Evolutionary conservation across 2,888 invertebrate genomes (phyloP), one percentile per base, ranked within the genome.

Genomic region (Neria commutata): DNA sequence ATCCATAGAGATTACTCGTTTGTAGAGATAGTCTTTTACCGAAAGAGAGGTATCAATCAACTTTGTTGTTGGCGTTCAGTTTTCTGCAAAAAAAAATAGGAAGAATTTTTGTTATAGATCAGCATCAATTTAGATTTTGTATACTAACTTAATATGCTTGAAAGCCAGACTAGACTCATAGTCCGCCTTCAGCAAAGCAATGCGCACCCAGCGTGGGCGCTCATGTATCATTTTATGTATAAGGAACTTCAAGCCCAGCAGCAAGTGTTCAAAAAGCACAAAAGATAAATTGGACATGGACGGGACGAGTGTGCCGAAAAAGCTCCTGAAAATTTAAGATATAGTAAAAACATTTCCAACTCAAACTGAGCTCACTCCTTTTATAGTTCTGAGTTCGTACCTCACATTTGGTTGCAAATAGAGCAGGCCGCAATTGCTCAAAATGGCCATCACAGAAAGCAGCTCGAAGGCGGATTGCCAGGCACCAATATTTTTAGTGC

Each of bases 341-440:
- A 50, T n/a, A 33, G 26, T 26, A 1, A 21, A 25, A 2, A 48
- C 26, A 51, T n/a, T 33, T 4, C 34, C 45, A 1, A 5, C 3
- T 17, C 6, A 51, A 48, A 10, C 4, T 14, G 11, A 17, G 6
- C 40, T 17, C 17, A 11, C 11, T 6, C 61, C 70, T n/a, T n/a
- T n/a, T n/a, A n/a, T n/a, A n/a, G n/a, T n/a, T n/a, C n/a, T n/a
- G n/a, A n/a, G n/a, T n/a, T n/a, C n/a, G 69, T 58, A 81, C 74
- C 86, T 83, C 46, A 89, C 84, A 67, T 87, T 84, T 5, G 89
- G 88, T 62, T 88, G 88, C 62, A 91, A 83, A 67, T 87, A 89
- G 40, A 91, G 83, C 49, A 91, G 80, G 1, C 89, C 90, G 74
- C 89, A 89, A 80, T 91, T 91, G 55, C 91, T 91, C 71, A 91